These are phyloP conservation scores for Eristalis pertinax DNA, from an alignment of 2,888 invertebrate species.

Conservation along the genomic window DNA sequence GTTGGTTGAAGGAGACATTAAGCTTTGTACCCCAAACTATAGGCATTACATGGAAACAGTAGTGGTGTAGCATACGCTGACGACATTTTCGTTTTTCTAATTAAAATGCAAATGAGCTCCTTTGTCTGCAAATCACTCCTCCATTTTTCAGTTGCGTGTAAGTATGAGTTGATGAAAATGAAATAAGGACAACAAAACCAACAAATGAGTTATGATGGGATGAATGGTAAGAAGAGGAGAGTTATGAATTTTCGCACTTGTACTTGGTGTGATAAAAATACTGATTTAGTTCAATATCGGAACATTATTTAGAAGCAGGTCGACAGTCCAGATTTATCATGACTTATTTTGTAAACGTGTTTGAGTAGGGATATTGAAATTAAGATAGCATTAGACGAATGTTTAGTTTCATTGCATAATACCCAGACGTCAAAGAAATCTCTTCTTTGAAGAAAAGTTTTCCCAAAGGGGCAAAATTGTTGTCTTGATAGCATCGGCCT, in stretches of 20 bases:
- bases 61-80: constrained; percentile 16
- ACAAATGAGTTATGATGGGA: background rate
- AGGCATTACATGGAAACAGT: constrained; percentile 28
- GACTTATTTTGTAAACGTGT: too few species aligned
- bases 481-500: too few species aligned
- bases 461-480: too few species aligned
- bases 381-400: too few species aligned
- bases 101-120: constrained; percentile 67
- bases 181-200: background rate
- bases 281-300: too few species aligned
- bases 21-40: constrained; percentile 31
- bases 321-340: too few species aligned
- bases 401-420: too few species aligned
- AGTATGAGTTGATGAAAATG: background rate
- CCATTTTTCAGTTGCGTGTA: constrained; percentile 4
- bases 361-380: too few species aligned
- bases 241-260: background rate
- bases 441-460: too few species aligned
- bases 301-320: too few species aligned
- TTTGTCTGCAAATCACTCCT: constrained; percentile 57
- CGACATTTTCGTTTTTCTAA: constrained; percentile 58
- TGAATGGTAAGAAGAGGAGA: background rate
- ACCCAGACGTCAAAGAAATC: too few species aligned
- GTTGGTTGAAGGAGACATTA: constrained; percentile 19
- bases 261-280: too few species aligned